Evolutionary conservation across 2,797 vertebrate genomes (phyloP), one percentile per base, ranked within the genome.

Genomic region (Lepilemur ruficaudatus): DNA sequence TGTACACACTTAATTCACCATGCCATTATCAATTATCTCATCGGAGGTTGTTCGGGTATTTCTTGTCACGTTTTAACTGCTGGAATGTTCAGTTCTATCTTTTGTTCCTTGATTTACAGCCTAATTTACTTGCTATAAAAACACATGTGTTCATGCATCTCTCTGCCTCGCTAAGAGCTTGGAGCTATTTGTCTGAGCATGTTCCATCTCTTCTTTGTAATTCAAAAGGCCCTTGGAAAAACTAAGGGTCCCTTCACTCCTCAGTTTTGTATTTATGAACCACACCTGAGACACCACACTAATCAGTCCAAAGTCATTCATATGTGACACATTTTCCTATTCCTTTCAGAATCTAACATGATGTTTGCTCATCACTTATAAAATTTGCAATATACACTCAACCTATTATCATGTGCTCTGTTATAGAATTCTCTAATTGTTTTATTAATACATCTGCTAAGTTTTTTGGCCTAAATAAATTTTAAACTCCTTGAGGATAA

Each of bases 21-120:
- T 88, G 79, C 73, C 52, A 78, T 96, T 88, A 95, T 92, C 93
- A 88, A 85, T 14, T 73, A 85, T n/a, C 72, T 48, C 88, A 70
- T 50, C 2, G 0, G 57, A 98, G 94, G 38, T 41, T 93, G 61
- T 52, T 96, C 70, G 80, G 75, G 48, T 80, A 96, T 96, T 97
- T 96, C 76, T 76, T 87, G 96, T 76, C 92, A 93, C 86, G 90
- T 32, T 95, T 69, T 92, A 93, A 96, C 72, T 82, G 67, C 85
- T 52, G 50, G 13, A 92, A 97, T 84, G 96, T 70, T 91, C 82
- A 28, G 84, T 75, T 72, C 81, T 91, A 70, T 50, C 72, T 96
- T 97, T 93, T 92, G 63, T 89, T 94, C 91, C 89, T 81, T 96
- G 91, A 96, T 94, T 94, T 89, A 97, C 61, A 95, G 91, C 65